Evolutionary conservation across 2,797 vertebrate genomes (phyloP).

Genomic region (Myiotriccus ornatus): DNA sequence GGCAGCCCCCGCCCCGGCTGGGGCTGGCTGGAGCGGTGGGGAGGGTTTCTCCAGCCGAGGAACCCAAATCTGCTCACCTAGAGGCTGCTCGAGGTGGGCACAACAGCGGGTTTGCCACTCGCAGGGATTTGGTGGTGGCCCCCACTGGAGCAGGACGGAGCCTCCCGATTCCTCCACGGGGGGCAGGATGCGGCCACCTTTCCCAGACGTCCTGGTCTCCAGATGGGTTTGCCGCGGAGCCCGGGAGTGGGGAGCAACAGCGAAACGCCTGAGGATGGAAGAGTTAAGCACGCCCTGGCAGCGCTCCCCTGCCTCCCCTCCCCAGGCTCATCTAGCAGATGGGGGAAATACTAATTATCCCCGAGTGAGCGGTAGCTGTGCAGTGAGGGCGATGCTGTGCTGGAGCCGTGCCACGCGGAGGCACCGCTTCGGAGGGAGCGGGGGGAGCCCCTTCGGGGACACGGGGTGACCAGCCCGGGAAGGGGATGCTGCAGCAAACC

Average conservation of each 20-base stretch:
- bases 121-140: not conserved
- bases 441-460: not conserved
- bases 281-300: slow-evolving; percentile 54
- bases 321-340: slow-evolving; percentile 47
- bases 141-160: accelerated
- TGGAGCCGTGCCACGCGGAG: not conserved
- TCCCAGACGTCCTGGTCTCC: not conserved
- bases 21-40: not conserved
- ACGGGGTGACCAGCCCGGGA: not conserved
- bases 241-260: not conserved
- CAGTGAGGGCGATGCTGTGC: not conserved
- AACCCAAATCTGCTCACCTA: not conserved
- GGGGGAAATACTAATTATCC: slow-evolving; percentile 60
- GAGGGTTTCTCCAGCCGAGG: not conserved
- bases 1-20: not conserved
- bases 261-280: not conserved
- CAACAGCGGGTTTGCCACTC: accelerated
- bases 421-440: accelerated
- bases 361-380: slow-evolving; percentile 1
- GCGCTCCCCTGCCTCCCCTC: not conserved
- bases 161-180: not conserved
- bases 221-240: not conserved
- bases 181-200: not conserved
- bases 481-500: not conserved
- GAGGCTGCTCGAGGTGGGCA: not conserved